phyloP scores from a whole-genome alignment of 2,113 vertebrate species.

The Corythaeola cristata region DNA sequence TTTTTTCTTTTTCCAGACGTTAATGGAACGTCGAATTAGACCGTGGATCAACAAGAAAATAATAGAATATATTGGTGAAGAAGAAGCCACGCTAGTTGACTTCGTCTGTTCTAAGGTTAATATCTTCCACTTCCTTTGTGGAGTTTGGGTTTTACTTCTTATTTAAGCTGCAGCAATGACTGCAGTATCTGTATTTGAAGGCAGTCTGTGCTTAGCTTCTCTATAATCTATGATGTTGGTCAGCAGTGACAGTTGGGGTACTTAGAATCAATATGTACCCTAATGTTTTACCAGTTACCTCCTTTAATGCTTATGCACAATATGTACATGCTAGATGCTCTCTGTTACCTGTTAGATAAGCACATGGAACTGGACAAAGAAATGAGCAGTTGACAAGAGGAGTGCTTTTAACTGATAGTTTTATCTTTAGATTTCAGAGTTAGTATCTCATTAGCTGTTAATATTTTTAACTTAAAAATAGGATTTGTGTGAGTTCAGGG shows the following conservation, averaged over 20 bases:
- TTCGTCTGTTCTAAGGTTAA: conserved; percentile 98
- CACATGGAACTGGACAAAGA: not conserved
- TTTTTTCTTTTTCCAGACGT: conserved; percentile 74
- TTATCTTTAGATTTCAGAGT: not conserved
- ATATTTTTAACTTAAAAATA: not conserved
- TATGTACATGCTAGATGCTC: not conserved
- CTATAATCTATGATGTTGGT: not conserved
- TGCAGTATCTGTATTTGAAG: not conserved
- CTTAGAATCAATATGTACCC: not conserved
- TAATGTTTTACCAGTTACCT: not conserved
- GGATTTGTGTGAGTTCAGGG: not conserved
- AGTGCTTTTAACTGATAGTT: not conserved
- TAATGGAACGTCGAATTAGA: conserved; percentile 96
- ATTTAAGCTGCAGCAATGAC: not conserved
- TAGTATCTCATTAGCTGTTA: not conserved
- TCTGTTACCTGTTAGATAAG: not conserved
- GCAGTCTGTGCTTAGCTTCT: not conserved
- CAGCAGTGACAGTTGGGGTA: not conserved
- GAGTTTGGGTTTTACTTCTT: not conserved
- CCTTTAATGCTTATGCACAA: not conserved
- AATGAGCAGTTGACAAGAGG: not conserved
- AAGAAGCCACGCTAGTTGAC: conserved; percentile 96
- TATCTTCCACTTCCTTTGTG: not conserved
- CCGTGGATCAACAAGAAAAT: conserved; percentile 99
- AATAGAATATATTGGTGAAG: conserved; percentile 98